Conservation (phyloP, 2,113 vertebrate species). For the Psammodynastes pulverulentus region DNA sequence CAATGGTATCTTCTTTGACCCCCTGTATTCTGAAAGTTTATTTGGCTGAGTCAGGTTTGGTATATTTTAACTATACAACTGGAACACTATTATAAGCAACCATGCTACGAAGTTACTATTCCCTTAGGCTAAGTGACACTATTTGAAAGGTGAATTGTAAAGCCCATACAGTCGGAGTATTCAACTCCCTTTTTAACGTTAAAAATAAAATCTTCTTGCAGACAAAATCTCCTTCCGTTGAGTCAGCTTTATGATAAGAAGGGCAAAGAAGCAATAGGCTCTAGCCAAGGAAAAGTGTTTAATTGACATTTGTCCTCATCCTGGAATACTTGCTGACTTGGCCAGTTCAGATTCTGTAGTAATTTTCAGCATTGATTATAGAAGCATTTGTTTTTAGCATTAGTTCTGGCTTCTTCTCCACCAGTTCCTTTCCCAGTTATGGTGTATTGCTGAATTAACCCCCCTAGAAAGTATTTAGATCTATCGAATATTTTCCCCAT, state of each 20-base stretch:
- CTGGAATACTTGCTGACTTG: background rate
- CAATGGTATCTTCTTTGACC: background rate
- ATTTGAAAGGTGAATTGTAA: slow-evolving; percentile 12
- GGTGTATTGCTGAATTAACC: background rate
- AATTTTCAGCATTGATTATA: background rate
- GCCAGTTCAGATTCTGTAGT: background rate
- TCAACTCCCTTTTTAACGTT: background rate
- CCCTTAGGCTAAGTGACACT: background rate
- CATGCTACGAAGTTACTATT: slow-evolving; percentile 8
- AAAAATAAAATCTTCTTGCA: background rate
- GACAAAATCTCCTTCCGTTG: background rate
- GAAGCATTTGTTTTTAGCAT: background rate
- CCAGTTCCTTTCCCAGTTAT: background rate
- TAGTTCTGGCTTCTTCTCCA: background rate
- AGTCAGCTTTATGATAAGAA: slow-evolving; percentile 26
- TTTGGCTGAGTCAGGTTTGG: background rate
- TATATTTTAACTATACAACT: background rate
- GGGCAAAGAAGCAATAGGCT: background rate
- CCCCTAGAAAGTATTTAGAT: background rate
- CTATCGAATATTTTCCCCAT: background rate
- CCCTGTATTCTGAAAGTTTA: too few species aligned
- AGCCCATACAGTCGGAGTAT: background rate
- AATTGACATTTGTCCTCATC: slow-evolving; percentile 30
- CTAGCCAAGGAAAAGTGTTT: slow-evolving; percentile 8
- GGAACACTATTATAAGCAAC: slow-evolving; percentile 26